A percentile compares a stretch with the other conserved stretches of the same genome.
Conservation (phyloP, 2,797 vertebrate species). For the Eulemur rubriventer region DNA sequence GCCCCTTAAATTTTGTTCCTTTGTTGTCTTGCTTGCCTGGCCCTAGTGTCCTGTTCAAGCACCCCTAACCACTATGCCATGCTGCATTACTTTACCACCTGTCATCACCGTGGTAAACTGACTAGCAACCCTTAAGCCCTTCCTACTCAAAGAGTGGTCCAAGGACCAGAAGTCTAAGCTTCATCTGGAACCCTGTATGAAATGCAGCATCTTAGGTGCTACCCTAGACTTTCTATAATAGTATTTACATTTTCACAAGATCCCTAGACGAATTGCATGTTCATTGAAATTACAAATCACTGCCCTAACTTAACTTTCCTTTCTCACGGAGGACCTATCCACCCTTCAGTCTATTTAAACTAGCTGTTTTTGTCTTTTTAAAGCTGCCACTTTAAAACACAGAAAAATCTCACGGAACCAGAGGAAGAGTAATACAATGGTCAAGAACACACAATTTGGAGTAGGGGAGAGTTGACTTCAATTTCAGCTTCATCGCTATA, state of each 20-base stretch:
- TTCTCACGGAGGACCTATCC: slow-evolving; percentile 52
- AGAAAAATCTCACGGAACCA: neutral
- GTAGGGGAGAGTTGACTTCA: neutral
- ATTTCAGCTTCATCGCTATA: neutral
- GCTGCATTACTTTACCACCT: neutral
- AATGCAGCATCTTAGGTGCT: neutral
- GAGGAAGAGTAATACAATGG: neutral
- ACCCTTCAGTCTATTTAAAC: slow-evolving; percentile 40
- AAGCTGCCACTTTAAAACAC: neutral
- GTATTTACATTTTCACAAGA: neutral
- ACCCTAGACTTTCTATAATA: neutral
- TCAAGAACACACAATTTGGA: neutral
- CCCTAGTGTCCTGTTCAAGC: neutral
- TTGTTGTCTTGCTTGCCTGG: neutral
- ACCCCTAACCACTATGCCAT: neutral
- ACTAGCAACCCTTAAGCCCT: neutral
- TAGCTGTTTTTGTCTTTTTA: neutral
- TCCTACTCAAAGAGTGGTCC: neutral
- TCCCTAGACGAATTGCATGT: neutral
- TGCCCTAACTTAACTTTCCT: neutral
- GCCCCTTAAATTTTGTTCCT: neutral
- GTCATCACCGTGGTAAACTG: neutral
- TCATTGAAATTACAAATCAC: neutral
- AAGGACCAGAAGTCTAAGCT: neutral
- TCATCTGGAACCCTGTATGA: neutral